Conservation (phyloP, 1,140 invertebrate genomes). For the Zophobas atratus region DNA sequence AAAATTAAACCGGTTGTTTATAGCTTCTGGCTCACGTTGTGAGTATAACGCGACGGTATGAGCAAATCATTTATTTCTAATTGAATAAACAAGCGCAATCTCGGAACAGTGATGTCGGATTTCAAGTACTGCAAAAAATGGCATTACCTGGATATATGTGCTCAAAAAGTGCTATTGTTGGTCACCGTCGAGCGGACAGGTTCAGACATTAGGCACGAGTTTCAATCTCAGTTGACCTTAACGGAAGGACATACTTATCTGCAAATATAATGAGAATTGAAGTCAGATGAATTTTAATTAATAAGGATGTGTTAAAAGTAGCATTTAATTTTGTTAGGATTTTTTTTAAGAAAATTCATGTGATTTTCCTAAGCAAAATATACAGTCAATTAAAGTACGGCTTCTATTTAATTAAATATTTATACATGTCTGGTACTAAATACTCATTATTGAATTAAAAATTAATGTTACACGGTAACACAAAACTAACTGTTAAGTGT, state of each 20-base stretch:
- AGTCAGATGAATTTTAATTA: constrained; percentile 18
- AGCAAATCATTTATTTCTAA: constrained; percentile 28
- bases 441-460: too few species aligned
- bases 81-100: constrained; percentile 29
- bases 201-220: constrained; percentile 20
- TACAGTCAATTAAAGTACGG: too few species aligned
- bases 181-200: constrained; percentile 6
- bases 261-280: constrained; percentile 8
- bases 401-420: too few species aligned
- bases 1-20: constrained; percentile 42
- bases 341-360: too few species aligned
- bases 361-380: too few species aligned
- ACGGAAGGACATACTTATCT: constrained; percentile 28
- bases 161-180: constrained; percentile 19
- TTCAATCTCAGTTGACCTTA: constrained; percentile 21
- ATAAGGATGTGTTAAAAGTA: neutral
- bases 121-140: constrained; percentile 16
- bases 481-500: too few species aligned
- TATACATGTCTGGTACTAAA: too few species aligned
- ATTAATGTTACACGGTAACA: too few species aligned
- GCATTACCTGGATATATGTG: constrained; percentile 14
- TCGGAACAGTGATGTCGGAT: neutral
- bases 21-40: constrained; percentile 33
- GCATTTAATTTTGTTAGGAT: too few species aligned
- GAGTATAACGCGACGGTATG: constrained; percentile 24